Conservation (phyloP, 2,113 vertebrate species). For the Vulpes lagopus region DNA sequence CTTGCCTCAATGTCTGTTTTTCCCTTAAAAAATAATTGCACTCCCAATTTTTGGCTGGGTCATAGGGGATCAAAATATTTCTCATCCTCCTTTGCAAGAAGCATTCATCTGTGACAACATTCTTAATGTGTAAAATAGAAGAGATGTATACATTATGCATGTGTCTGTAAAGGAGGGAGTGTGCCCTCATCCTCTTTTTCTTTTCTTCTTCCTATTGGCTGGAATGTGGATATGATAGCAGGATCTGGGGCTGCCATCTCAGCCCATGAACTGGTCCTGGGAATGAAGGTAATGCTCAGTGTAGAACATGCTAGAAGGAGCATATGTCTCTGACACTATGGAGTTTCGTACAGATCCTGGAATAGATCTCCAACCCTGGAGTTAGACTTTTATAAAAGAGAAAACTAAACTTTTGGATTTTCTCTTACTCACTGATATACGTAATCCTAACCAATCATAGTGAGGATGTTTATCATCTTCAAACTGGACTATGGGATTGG, state of each 20-base stretch:
- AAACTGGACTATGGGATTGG: background rate
- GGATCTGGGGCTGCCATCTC: background rate
- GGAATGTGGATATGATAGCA: background rate
- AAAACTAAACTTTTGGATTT: background rate
- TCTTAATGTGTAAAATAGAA: background rate
- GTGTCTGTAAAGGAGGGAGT: background rate
- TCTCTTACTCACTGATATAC: background rate
- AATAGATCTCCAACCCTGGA: background rate
- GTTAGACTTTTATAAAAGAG: background rate
- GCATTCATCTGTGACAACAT: background rate
- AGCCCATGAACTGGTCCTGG: background rate
- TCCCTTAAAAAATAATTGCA: background rate
- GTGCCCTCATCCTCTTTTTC: background rate
- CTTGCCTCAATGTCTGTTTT: background rate
- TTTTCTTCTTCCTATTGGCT: background rate
- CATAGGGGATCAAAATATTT: background rate
- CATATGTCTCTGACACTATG: background rate
- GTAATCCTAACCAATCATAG: background rate
- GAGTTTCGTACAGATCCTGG: background rate
- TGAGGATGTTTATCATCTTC: background rate
- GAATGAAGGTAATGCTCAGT: background rate
- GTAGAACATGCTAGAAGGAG: background rate
- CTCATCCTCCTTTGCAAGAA: background rate
- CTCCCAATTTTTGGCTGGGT: background rate
- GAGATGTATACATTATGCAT: background rate